Conservation (phyloP, 1,140 invertebrate species). For the Archivesica marissinica region DNA sequence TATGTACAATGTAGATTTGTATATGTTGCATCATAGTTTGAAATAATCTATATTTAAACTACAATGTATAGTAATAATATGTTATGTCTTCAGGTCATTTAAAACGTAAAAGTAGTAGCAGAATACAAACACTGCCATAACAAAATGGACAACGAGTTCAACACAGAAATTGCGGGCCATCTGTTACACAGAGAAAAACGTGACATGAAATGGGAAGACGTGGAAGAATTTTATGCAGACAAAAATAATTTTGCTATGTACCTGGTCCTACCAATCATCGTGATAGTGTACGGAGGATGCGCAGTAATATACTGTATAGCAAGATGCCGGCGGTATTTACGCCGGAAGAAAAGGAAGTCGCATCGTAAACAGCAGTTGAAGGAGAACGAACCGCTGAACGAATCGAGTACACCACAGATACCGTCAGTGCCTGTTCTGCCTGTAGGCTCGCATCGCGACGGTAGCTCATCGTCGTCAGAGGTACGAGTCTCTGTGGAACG, state of each 20-base stretch:
- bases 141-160: neutral
- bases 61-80: neutral
- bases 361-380: constrained; percentile 7
- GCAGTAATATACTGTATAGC: constrained; percentile 74
- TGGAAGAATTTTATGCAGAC: constrained; percentile 74
- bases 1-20: no score
- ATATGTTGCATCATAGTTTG: no score
- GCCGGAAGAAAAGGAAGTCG: constrained; percentile 54
- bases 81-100: neutral
- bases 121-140: neutral
- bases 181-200: constrained; percentile 15
- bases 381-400: constrained; percentile 32
- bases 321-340: constrained; percentile 66
- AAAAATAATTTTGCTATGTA: constrained; percentile 79
- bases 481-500: constrained; percentile 53
- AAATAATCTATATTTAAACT: no score
- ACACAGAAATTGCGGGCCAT: neutral
- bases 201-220: constrained; percentile 59
- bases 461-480: constrained; percentile 50
- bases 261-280: constrained; percentile 72
- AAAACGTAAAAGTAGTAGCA: neutral
- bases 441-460: neutral
- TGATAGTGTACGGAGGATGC: constrained; percentile 77
- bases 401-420: neutral
- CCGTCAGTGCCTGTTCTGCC: constrained; percentile 12